A percentile compares a stretch with the other conserved stretches of the same genome.
These are phyloP conservation scores for Micoletzkya japonica DNA, from an alignment of 2,888 invertebrate species.

Conservation along the genomic window DNA sequence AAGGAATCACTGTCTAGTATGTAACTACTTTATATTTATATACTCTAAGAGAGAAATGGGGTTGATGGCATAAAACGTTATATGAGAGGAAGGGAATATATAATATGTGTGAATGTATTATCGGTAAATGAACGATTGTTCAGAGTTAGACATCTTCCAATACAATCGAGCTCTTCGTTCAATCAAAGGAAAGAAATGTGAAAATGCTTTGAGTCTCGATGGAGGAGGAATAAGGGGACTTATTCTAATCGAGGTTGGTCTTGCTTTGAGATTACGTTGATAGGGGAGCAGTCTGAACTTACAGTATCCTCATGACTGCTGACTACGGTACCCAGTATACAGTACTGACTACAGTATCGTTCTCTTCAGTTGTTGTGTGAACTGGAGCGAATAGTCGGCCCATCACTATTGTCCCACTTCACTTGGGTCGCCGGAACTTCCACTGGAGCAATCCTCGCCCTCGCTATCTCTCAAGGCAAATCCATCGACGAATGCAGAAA, in stretches of 20 bases:
- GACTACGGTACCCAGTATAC: no score
- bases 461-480: conserved; percentile 23
- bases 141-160: conserved; percentile 28
- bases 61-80: no score
- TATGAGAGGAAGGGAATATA: no score
- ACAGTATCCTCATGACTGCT: no score
- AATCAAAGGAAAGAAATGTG: not conserved
- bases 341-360: no score
- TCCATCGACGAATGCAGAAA: conserved; percentile 6
- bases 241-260: conserved; percentile 13
- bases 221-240: conserved; percentile 29
- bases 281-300: no score
- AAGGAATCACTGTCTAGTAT: no score
- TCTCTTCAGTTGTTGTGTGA: conserved; percentile 13
- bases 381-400: conserved; percentile 10
- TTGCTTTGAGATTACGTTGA: no score
- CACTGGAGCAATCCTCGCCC: conserved; percentile 24
- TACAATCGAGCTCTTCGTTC: conserved; percentile 6
- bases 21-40: no score
- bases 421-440: conserved; percentile 24
- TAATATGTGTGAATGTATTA: no score
- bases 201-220: conserved; percentile 7
- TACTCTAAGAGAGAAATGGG: no score
- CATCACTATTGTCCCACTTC: conserved; percentile 8
- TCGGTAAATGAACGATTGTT: no score